phyloP scores from a whole-genome alignment of 37 sponge, comb jelly and placozoan genomes.

The Theonella swinhoei region DNA sequence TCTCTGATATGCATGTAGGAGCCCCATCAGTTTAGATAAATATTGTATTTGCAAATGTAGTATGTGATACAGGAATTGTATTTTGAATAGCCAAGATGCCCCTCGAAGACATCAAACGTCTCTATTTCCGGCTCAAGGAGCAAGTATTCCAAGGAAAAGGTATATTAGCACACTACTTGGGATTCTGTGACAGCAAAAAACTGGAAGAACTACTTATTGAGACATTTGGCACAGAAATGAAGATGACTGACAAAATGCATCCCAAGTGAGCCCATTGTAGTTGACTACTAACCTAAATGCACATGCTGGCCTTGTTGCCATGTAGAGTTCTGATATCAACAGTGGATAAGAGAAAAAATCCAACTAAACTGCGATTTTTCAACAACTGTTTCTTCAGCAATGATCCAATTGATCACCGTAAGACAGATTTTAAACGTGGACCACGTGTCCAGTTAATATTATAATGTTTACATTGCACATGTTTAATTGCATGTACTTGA shows the following conservation, averaged over 20 bases:
- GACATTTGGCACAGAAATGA: conserved; percentile 37
- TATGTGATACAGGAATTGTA: too few relatives aligned
- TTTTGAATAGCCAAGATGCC: conserved; percentile 32
- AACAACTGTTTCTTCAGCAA: conserved; percentile 49
- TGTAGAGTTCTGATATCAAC: conserved; percentile 61
- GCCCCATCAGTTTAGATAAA: too few relatives aligned
- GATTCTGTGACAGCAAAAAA: conserved; percentile 32
- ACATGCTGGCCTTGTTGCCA: too few relatives aligned
- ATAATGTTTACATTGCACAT: too few relatives aligned
- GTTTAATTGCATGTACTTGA: too few relatives aligned
- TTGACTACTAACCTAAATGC: too few relatives aligned
- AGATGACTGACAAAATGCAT: conserved; percentile 41
- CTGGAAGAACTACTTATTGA: conserved; percentile 48
- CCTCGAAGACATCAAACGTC: conserved; percentile 21
- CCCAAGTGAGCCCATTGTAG: conserved; percentile 40
- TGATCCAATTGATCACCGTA: conserved; percentile 35
- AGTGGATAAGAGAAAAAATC: conserved; percentile 31
- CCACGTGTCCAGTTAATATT: too few relatives aligned
- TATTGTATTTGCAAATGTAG: too few relatives aligned
- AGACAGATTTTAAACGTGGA: neutral
- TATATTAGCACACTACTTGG: conserved; percentile 1
- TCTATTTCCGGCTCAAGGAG: conserved; percentile 50
- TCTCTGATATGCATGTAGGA: too few relatives aligned
- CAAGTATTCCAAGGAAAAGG: conserved; percentile 8
- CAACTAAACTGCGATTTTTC: conserved; percentile 53